These are phyloP conservation scores for Hoplodrina ambigua DNA, from an alignment of 2,888 invertebrate species.

Conservation along the genomic window DNA sequence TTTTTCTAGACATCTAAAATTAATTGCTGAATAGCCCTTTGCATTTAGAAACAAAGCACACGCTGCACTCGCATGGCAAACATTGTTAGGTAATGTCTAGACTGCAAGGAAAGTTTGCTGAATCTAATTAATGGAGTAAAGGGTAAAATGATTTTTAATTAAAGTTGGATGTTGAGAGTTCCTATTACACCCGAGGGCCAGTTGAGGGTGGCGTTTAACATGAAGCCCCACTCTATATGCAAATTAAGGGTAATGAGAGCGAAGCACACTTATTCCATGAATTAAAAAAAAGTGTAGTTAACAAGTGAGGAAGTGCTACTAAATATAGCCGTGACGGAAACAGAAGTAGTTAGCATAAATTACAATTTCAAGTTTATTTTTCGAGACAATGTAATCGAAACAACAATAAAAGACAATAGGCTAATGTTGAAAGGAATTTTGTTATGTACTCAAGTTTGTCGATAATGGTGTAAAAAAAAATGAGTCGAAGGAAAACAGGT, in stretches of 20 bases:
- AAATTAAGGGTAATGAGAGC: constrained; percentile 70
- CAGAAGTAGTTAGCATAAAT: constrained; percentile 50
- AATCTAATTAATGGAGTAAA: constrained; percentile 43
- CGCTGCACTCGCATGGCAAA: constrained; percentile 13
- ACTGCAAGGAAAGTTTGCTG: constrained; percentile 25
- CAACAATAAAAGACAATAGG: constrained; percentile 34
- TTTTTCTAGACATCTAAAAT: constrained; percentile 40
- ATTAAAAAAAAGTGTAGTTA: constrained; percentile 53
- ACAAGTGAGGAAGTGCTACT: constrained; percentile 51
- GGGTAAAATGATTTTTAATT: constrained; percentile 57
- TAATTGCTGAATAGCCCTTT: constrained; percentile 36
- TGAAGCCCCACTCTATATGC: constrained; percentile 68
- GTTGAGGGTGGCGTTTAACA: constrained; percentile 59
- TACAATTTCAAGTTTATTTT: constrained; percentile 48
- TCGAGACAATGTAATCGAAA: constrained; percentile 41
- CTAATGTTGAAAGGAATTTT: constrained; percentile 15
- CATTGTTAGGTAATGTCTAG: constrained; percentile 40
- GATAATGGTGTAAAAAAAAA: constrained; percentile 8
- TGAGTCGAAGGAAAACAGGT: background rate
- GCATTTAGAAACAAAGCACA: constrained; percentile 33
- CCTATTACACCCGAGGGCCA: constrained; percentile 54
- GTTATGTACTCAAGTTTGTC: background rate
- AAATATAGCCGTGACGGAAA: constrained; percentile 54
- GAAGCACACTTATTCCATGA: constrained; percentile 48
- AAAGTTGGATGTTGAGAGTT: constrained; percentile 47